Conservation (phyloP, 2,888 invertebrate species). For the Lasioglossum marginatum region DNA sequence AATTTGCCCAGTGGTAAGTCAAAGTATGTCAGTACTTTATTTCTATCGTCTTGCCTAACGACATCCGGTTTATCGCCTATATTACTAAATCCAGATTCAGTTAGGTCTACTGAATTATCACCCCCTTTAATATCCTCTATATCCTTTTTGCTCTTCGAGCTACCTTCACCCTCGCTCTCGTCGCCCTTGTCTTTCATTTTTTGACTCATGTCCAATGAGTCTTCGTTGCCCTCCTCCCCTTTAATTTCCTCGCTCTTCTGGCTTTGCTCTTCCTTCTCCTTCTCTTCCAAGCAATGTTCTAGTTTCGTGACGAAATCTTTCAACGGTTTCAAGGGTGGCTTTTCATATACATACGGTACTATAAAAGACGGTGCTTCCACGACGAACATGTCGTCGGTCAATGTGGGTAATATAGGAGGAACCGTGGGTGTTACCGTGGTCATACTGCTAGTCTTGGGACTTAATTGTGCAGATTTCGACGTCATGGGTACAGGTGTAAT, state of each 20-base stretch:
- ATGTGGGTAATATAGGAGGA: constrained; percentile 90
- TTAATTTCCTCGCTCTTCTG: constrained; percentile 81
- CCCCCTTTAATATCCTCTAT: constrained; percentile 82
- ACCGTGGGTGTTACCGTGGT: constrained; percentile 79
- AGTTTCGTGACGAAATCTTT: constrained; percentile 89
- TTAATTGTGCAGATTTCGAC: constrained; percentile 76
- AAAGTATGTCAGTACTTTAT: constrained; percentile 90
- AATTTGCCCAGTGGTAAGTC: constrained; percentile 95
- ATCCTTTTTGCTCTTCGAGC: constrained; percentile 73
- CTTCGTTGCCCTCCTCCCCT: constrained; percentile 82
- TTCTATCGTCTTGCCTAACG: constrained; percentile 75
- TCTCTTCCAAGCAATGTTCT: constrained; percentile 88
- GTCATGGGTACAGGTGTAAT: constrained; percentile 86
- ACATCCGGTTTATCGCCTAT: constrained; percentile 67
- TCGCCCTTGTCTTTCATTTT: constrained; percentile 82
- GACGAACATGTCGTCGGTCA: constrained; percentile 96
- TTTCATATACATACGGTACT: constrained; percentile 96
- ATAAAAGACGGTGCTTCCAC: constrained; percentile 97
- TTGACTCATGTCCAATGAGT: constrained; percentile 68
- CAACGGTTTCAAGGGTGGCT: constrained; percentile 92
- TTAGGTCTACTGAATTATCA: constrained; percentile 70
- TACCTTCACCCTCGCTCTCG: constrained; percentile 76
- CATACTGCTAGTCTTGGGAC: constrained; percentile 76
- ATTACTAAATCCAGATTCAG: constrained; percentile 67
- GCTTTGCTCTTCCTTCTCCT: constrained; percentile 86